Percentiles rank a stretch among this genome's conserved stretches.
phyloP scores from a whole-genome alignment of 2,797 vertebrate species.

The Alcedo atthis region DNA sequence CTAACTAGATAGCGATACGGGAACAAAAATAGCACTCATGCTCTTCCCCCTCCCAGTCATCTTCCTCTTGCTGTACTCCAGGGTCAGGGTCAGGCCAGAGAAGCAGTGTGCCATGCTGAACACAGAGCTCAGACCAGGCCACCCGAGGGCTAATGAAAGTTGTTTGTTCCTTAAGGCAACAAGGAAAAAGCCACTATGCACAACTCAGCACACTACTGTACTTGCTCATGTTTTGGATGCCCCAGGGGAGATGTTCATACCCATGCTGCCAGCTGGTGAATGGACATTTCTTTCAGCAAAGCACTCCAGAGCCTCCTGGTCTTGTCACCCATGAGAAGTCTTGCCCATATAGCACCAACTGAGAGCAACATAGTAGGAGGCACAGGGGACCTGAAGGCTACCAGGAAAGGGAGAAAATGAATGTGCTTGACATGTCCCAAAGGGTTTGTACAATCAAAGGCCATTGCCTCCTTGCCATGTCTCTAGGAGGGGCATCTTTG shows the following conservation, averaged over 20 bases:
- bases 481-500: neutral
- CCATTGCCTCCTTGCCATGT: neutral
- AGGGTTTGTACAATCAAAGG: neutral
- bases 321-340: neutral
- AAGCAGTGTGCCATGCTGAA: neutral
- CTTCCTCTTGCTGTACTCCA: constrained; percentile 35
- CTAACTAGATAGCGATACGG: constrained; percentile 71
- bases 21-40: constrained; percentile 69
- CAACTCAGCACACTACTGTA: neutral
- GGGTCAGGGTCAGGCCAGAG: constrained; percentile 74
- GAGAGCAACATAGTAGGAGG: neutral
- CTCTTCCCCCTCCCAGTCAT: neutral
- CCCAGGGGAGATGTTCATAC: neutral
- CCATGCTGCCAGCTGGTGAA: neutral
- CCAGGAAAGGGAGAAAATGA: neutral
- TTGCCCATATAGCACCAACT: neutral
- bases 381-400: neutral
- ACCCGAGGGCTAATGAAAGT: neutral
- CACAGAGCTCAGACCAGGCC: neutral
- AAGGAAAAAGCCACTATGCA: neutral
- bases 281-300: neutral
- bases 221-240: neutral
- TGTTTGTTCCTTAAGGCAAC: constrained; percentile 20
- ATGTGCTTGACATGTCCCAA: neutral
- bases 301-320: neutral